Conservation (phyloP, 2,888 invertebrate species). For the Campopleginae sp. region DNA sequence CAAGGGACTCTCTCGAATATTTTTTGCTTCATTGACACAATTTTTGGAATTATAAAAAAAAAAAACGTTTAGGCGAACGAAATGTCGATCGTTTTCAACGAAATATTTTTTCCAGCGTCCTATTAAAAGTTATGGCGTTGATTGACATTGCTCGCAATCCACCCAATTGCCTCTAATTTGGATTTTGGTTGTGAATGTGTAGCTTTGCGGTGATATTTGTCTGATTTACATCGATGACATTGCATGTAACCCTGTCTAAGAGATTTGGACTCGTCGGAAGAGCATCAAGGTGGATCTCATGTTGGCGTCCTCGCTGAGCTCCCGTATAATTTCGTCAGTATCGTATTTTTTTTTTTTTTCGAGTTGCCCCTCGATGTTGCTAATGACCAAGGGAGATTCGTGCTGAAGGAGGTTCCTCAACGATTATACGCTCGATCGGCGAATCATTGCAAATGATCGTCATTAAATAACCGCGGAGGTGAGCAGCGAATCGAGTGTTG, state of each 20-base stretch:
- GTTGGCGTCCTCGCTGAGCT: slow-evolving; percentile 37
- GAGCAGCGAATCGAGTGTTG: slow-evolving; percentile 6
- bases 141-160: neutral
- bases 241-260: slow-evolving; percentile 28
- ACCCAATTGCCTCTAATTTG: neutral
- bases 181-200: neutral
- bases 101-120: no score
- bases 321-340: slow-evolving; percentile 63
- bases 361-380: slow-evolving; percentile 21
- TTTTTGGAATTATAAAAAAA: no score
- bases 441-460: slow-evolving; percentile 67
- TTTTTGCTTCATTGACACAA: no score
- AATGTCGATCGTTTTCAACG: no score
- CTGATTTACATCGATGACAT: slow-evolving; percentile 47
- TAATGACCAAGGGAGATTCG: slow-evolving; percentile 48
- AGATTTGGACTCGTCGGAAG: slow-evolving; percentile 36
- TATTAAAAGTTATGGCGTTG: no score
- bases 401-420: slow-evolving; percentile 31
- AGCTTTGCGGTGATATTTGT: neutral
- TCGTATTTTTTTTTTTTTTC: slow-evolving; percentile 40
- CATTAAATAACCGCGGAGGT: slow-evolving; percentile 60
- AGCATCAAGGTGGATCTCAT: slow-evolving; percentile 30
- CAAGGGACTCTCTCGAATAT: no score
- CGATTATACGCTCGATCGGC: slow-evolving; percentile 61
- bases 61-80: no score